Evolutionary conservation across 1,140 invertebrate species (phyloP), one percentile per base, ranked within the genome.

Genomic region (Lordiphosa clarofinis): DNA sequence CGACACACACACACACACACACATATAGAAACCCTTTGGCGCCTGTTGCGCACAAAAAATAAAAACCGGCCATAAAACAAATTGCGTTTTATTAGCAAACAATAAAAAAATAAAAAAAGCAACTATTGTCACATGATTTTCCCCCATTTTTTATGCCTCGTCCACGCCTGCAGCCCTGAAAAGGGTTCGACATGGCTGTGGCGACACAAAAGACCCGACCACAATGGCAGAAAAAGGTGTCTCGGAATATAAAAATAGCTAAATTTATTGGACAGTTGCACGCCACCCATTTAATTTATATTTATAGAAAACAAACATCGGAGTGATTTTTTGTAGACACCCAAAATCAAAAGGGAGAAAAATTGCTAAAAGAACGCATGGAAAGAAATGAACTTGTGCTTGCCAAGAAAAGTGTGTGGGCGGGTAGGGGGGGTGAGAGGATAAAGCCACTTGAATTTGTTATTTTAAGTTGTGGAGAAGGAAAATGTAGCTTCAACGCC

Each of bases 211-310:
- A 54, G 65, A 48, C 39, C 37, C 42, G 36, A 46, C 60, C 56
- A 81, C 75, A 81, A 81, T 67, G 57, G 9, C 37, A 53, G 13
- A 31, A 46, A 42, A 81, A 82, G 71, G 75, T 81, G 66, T 67
- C 76, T 81, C 49, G 42, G 55, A 82, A 71, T 57, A 70, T 42
- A 72, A 75, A 87, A 87, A 84, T 84, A 69, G 56, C 63, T 58
- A 69, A 87, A 87, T 87, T 87, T 87, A 87, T 87, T 87, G 66
- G 84, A 82, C 82, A 87, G 67, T 78, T 60, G 68, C 84, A 87
- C 76, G 78, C 76, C 76, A 87, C 60, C 76, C 71, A 78, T 87
- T 87, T 87, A 78, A 87, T 87, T 87, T 87, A 79, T 79, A 79
- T 81, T 81, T 81, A 81, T 81, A 82, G 75, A 74, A 81, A 81